These are phyloP conservation scores for Notocelia uddmanniana DNA, from an alignment of 2,888 invertebrate genomes.

Conservation along the genomic window DNA sequence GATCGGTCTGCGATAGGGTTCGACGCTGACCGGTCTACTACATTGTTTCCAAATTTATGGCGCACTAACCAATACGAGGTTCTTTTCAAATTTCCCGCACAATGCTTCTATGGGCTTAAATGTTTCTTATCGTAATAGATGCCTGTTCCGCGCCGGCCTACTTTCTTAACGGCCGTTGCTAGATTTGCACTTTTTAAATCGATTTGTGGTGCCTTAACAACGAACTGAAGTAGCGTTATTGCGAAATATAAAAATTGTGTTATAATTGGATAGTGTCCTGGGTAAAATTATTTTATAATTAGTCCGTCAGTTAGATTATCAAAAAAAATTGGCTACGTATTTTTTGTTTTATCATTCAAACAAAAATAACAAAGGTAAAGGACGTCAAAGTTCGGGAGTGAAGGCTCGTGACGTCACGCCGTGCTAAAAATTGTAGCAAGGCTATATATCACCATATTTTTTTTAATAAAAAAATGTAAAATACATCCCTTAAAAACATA, in stretches of 20 bases:
- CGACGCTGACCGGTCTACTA: slow-evolving; percentile 50
- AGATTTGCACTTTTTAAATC: slow-evolving; percentile 32
- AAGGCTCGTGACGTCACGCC: no score
- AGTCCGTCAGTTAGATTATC: no score
- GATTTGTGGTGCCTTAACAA: slow-evolving; percentile 17
- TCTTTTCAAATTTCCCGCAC: slow-evolving; percentile 44
- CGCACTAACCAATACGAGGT: slow-evolving; percentile 43
- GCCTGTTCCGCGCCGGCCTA: slow-evolving; percentile 30
- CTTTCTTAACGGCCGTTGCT: slow-evolving; percentile 22
- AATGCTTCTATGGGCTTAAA: slow-evolving; percentile 36
- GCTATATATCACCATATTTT: no score
- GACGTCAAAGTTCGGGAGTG: no score
- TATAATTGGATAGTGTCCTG: no score
- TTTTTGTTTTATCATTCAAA: no score
- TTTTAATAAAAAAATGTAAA: no score
- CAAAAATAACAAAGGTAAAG: no score
- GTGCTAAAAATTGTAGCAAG: no score
- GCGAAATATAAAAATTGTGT: background rate
- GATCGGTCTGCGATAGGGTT: slow-evolving; percentile 53
- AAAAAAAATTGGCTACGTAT: no score
- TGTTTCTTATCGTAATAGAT: slow-evolving; percentile 41
- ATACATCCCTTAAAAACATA: no score
- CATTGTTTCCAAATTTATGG: slow-evolving; percentile 56
- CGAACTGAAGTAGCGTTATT: background rate
- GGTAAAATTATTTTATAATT: no score